Conservation (phyloP, 2,888 invertebrate species). For the Pollenia angustigena region DNA sequence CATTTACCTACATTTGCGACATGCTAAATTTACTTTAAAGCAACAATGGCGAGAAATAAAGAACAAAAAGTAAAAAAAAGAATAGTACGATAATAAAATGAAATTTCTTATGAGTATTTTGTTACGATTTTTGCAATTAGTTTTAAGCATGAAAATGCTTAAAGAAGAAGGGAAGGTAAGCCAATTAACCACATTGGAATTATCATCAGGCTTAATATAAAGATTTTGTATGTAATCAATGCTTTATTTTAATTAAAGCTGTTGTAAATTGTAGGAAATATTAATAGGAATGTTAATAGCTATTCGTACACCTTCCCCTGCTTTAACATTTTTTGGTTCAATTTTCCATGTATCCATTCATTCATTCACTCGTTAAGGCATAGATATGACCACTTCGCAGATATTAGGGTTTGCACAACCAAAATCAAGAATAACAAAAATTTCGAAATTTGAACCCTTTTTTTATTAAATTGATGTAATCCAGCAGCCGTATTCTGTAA, state of each 20-base stretch:
- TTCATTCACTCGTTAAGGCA: constrained; percentile 2
- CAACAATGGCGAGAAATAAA: constrained; percentile 15
- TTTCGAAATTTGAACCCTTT: too few relatives aligned
- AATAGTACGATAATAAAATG: constrained; percentile 23
- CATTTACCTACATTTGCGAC: constrained; percentile 60
- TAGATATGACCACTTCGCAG: background rate
- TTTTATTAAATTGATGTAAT: too few relatives aligned
- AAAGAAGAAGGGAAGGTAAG: constrained; percentile 14
- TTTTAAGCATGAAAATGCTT: constrained; percentile 32
- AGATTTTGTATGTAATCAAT: too few relatives aligned
- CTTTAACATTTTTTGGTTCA: background rate
- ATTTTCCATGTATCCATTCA: constrained; percentile 6
- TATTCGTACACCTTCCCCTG: background rate
- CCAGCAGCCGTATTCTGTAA: too few relatives aligned
- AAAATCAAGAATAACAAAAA: too few relatives aligned
- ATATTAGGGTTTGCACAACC: too few relatives aligned
- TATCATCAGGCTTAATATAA: too few relatives aligned
- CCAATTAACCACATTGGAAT: background rate
- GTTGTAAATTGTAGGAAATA: too few relatives aligned
- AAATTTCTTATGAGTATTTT: constrained; percentile 52
- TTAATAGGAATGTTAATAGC: too few relatives aligned
- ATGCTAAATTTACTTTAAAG: constrained; percentile 55
- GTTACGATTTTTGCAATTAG: constrained; percentile 42
- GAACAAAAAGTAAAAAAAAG: constrained; percentile 1
- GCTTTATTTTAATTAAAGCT: too few relatives aligned